phyloP scores from a whole-genome alignment of 1,140 invertebrate species.

The Hirudo medicinalis region DNA sequence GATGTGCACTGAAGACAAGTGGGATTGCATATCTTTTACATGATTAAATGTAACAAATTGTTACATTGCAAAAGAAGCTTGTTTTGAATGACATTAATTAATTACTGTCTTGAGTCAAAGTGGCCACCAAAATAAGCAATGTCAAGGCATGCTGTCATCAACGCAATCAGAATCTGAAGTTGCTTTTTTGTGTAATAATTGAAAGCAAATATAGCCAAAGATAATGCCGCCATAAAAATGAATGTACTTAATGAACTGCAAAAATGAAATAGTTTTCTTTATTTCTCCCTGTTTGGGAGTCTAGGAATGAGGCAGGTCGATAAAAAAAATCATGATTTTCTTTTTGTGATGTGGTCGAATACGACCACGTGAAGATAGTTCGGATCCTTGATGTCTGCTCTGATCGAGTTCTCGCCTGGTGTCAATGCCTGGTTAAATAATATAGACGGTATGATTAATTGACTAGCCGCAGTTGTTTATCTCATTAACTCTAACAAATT shows the following conservation, averaged over 20 bases:
- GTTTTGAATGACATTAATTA: too few species aligned
- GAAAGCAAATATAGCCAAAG: not conserved
- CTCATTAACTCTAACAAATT: too few species aligned
- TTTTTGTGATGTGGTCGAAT: constrained; percentile 41
- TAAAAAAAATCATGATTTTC: constrained; percentile 36
- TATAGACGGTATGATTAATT: too few species aligned
- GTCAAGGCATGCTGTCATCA: not conserved
- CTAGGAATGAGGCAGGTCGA: not conserved
- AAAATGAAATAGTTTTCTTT: not conserved
- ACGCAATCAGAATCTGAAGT: not conserved
- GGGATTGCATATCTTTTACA: too few species aligned
- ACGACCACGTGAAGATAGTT: constrained; percentile 42
- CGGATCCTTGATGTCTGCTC: constrained; percentile 33
- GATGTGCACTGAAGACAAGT: too few species aligned
- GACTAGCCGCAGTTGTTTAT: too few species aligned
- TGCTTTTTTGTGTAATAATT: not conserved
- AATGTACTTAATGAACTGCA: not conserved
- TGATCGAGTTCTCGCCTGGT: constrained; percentile 40
- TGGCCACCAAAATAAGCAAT: too few species aligned
- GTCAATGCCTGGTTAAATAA: constrained; percentile 29
- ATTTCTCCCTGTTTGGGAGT: not conserved
- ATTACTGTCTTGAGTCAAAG: too few species aligned
- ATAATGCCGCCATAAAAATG: not conserved
- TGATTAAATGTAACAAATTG: too few species aligned
- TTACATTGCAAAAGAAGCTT: too few species aligned